phyloP scores from a whole-genome alignment of 1,140 invertebrate species.

The Drosophila serrata region DNA sequence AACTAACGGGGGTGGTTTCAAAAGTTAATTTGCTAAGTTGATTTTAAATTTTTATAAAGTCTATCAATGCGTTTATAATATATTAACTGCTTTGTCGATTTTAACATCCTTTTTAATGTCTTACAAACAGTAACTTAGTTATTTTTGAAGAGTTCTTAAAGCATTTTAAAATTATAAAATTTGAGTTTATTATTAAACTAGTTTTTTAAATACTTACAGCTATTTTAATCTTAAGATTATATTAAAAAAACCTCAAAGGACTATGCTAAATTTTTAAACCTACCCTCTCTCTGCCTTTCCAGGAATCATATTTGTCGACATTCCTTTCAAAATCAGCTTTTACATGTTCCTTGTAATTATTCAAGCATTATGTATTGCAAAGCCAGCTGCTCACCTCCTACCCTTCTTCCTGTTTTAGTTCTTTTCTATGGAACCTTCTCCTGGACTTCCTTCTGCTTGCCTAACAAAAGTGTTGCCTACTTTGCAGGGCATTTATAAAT shows the following conservation, averaged over 20 bases:
- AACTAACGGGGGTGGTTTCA: slow-evolving; percentile 11
- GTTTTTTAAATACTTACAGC: neutral
- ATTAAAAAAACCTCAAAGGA: neutral
- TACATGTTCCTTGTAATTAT: slow-evolving; percentile 74
- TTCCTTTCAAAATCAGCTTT: slow-evolving; percentile 61
- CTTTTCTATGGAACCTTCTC: neutral
- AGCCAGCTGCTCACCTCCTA: slow-evolving; percentile 48
- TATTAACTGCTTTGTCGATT: neutral
- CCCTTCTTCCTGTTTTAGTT: neutral
- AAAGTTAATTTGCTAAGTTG: neutral
- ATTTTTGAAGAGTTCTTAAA: neutral
- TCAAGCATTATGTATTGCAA: slow-evolving; percentile 75
- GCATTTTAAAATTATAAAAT: neutral
- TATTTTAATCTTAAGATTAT: neutral
- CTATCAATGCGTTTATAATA: neutral
- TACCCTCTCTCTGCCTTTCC: neutral
- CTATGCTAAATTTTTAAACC: neutral
- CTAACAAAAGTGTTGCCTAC: slow-evolving; percentile 77
- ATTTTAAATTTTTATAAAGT: neutral
- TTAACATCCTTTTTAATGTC: neutral
- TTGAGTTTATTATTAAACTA: neutral
- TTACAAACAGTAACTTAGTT: no score
- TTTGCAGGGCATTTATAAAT: slow-evolving; percentile 69
- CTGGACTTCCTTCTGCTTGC: slow-evolving; percentile 33
- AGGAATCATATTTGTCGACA: slow-evolving; percentile 20